phyloP scores from a whole-genome alignment of 2,113 vertebrate genomes.

The Corvus hawaiiensis region DNA sequence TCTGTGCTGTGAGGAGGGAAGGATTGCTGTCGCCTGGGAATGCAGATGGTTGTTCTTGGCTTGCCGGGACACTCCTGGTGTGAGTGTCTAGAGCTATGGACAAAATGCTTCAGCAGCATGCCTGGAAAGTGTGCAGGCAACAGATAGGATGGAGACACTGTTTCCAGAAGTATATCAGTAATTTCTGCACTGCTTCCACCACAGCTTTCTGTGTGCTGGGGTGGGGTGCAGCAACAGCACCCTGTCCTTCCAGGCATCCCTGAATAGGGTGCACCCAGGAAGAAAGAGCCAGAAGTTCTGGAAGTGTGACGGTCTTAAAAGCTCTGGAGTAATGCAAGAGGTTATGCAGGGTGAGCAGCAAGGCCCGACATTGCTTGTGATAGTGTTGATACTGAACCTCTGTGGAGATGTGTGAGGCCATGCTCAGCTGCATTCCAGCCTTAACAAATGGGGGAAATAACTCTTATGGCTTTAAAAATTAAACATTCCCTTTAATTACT shows the following conservation, averaged over 20 bases:
- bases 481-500: slow-evolving; percentile 45
- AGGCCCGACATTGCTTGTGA: background rate
- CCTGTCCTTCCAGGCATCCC: background rate
- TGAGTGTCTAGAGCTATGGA: background rate
- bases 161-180: background rate
- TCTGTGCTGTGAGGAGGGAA: background rate
- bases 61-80: background rate
- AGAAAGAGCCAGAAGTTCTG: background rate
- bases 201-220: background rate
- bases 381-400: background rate
- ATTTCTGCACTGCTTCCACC: background rate
- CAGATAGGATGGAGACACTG: background rate
- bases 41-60: background rate
- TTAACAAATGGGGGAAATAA: slow-evolving; percentile 12
- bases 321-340: background rate
- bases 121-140: background rate
- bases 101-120: background rate
- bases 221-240: no score
- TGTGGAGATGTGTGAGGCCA: background rate
- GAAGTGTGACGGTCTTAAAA: background rate
- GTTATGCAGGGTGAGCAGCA: background rate
- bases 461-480: slow-evolving; percentile 29
- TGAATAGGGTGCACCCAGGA: fast-evolving
- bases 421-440: background rate
- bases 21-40: background rate